Conservation (phyloP, 2,888 invertebrate genomes). For the Microctonus hyperodae region DNA sequence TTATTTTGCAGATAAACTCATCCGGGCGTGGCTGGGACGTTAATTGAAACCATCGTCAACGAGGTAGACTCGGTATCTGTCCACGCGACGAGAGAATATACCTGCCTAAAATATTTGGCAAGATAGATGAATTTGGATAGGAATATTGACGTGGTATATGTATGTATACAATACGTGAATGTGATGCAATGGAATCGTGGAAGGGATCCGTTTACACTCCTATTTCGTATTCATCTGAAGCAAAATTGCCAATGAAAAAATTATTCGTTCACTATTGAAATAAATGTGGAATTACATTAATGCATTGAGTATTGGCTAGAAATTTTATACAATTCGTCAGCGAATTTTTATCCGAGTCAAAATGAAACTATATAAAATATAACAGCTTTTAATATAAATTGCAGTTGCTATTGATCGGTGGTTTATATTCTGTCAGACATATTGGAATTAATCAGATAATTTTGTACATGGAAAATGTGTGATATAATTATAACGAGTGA, state of each 20-base stretch:
- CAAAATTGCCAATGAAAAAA: not conserved
- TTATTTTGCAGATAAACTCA: conserved; percentile 51
- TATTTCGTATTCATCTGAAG: not conserved
- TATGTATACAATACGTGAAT: not conserved
- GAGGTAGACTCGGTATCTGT: conserved; percentile 24
- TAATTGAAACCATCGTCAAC: conserved; percentile 45
- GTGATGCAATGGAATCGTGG: not conserved
- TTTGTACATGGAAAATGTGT: not conserved
- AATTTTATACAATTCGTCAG: no score
- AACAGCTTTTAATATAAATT: not conserved
- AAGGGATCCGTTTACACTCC: conserved; percentile 2
- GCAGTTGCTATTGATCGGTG: not conserved
- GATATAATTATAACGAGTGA: not conserved
- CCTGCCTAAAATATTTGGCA: conserved; percentile 15
- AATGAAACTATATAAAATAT: no score
- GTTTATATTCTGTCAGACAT: not conserved
- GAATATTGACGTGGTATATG: conserved; percentile 31
- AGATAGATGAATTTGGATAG: conserved; percentile 27
- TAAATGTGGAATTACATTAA: not conserved
- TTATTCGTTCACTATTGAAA: not conserved
- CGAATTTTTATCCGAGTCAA: not conserved
- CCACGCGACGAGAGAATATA: conserved; percentile 26
- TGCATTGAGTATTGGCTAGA: no score
- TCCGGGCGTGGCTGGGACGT: conserved; percentile 39
- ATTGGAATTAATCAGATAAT: not conserved